phyloP scores from a whole-genome alignment of 2,113 vertebrate genomes.

The Semnornis frantzii region DNA sequence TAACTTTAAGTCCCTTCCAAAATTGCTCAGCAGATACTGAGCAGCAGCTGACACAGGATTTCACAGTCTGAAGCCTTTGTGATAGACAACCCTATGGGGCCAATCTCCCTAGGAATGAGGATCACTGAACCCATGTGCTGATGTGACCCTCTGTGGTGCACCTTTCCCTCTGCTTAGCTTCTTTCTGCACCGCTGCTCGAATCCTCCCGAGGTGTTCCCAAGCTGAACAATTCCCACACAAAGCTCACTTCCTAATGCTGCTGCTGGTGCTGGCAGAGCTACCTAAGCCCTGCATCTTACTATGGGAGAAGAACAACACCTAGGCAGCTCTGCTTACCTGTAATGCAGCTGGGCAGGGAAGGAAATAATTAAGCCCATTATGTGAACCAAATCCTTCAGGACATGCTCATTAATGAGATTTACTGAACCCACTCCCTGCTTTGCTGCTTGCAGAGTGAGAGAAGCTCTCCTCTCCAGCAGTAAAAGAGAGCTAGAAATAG shows the following conservation, averaged over 20 bases:
- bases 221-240: not conserved
- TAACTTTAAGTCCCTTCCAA: too few relatives aligned
- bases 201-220: not conserved
- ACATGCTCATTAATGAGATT: constrained; percentile 7
- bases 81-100: not conserved
- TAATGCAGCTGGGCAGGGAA: not conserved
- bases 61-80: not conserved
- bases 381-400: constrained; percentile 28
- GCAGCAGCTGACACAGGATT: not conserved
- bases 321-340: not conserved
- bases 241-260: not conserved
- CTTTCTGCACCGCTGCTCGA: not conserved
- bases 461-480: not conserved
- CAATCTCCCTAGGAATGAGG: not conserved
- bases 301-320: not conserved
- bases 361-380: constrained; percentile 24
- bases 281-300: not conserved
- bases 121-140: not conserved
- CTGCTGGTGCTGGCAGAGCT: not conserved
- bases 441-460: not conserved
- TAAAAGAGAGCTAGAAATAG: not conserved
- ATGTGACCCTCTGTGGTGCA: not conserved
- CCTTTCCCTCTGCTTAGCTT: not conserved
- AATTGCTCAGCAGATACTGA: rapidly evolving
- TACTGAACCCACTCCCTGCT: not conserved